Evolutionary conservation across 2,888 invertebrate species (phyloP), one percentile per base, ranked within the genome.

Genomic region (Amphimallon solstitiale): DNA sequence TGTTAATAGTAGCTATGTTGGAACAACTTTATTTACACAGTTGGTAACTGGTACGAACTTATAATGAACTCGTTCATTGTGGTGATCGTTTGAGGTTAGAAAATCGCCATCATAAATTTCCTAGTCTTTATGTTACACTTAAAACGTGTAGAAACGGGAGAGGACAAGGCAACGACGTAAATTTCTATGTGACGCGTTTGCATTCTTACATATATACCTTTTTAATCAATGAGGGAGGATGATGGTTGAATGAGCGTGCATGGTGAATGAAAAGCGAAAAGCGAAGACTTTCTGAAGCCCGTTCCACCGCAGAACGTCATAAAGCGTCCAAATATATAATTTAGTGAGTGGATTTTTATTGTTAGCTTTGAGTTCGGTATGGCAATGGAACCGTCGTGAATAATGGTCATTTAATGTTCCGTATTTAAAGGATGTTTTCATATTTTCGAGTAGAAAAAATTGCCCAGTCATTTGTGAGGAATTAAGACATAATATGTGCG

Each of bases 51-150:
- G 21, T 34, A 34, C 56, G 19, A 56, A 40, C 14, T 67, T 64
- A 73, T 74, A 73, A 75, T 74, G 68, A 69, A 72, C 67, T 72
- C 45, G 63, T 67, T 68, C 66, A 71, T 74, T 76, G 74, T 75
- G 75, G 77, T 74, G 65, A 70, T 75, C 76, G 68, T 79, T 78
- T 79, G 79, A 79, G 80, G 80, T 79, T 76, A 63, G 51, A 69
- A 70, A 71, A 69, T 70, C 43, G 60, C 72, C 70, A 73, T 56
- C 77, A 79, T 80, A 80, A 79, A 78, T 78, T 75, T 74, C 72
- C 64, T 38, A 46, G 46, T 45, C 40, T 64, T 54, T 56, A 56
- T 56, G 9, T 29, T 29, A 56, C 43, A 21, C 29, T 56, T 15
- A 56, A 56, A 23, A 23, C 23, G 48, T 29, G 48, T 45, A 15